phyloP scores from a whole-genome alignment of 2,113 vertebrate genomes.

The Dipodomys spectabilis region DNA sequence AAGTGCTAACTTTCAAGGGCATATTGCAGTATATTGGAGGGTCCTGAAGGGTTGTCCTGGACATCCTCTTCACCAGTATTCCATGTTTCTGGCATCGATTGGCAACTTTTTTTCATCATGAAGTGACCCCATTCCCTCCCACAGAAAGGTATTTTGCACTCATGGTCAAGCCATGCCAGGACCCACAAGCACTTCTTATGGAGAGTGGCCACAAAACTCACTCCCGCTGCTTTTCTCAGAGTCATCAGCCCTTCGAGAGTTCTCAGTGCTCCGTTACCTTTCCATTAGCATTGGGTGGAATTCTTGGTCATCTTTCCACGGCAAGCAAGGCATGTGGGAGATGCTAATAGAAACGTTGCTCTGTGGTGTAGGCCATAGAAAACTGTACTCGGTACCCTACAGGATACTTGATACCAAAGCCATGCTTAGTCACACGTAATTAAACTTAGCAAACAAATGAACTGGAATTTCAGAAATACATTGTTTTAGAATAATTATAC shows the following conservation, averaged over 20 bases:
- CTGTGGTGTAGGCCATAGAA: background rate
- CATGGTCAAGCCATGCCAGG: background rate
- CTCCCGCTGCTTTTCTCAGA: background rate
- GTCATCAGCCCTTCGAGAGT: background rate
- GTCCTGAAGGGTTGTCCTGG: background rate
- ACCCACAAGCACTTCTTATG: background rate
- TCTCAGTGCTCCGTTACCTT: background rate
- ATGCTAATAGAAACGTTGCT: background rate
- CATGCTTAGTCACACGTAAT: background rate
- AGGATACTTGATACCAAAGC: background rate
- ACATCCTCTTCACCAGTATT: fast-evolving
- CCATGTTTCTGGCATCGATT: background rate
- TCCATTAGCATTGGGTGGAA: background rate
- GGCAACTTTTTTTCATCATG: too few relatives aligned
- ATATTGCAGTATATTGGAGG: too few relatives aligned
- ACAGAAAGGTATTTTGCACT: too few relatives aligned
- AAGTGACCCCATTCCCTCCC: background rate
- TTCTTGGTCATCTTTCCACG: background rate
- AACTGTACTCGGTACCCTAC: background rate
- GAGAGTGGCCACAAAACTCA: fast-evolving
- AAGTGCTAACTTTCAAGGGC: background rate
- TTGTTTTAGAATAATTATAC: background rate
- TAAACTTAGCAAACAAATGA: background rate
- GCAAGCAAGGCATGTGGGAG: background rate
- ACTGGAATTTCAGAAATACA: background rate